These are phyloP conservation scores for Porphyrio hochstetteri DNA, from an alignment of 2,113 vertebrate genomes.

Conservation along the genomic window DNA sequence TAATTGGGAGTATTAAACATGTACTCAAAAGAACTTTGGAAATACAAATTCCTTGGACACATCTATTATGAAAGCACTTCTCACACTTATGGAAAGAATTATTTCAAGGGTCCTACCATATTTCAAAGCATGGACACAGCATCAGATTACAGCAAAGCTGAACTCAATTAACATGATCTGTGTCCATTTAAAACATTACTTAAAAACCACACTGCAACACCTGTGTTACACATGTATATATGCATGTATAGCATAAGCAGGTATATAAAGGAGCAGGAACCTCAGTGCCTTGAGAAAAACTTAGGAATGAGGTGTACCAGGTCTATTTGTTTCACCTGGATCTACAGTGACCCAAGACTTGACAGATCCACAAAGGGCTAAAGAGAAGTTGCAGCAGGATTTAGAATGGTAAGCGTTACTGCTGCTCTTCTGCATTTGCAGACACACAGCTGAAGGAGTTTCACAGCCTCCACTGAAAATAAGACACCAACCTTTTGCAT, in stretches of 20 bases:
- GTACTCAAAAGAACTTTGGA: background rate
- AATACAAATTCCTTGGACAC: background rate
- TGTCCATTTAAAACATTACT: background rate
- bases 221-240: background rate
- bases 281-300: background rate
- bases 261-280: background rate
- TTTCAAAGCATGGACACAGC: background rate
- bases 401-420: background rate
- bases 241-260: background rate
- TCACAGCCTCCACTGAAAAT: background rate
- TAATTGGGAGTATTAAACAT: accelerated
- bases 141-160: background rate
- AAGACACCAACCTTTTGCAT: background rate
- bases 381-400: background rate
- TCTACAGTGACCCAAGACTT: background rate
- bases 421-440: background rate
- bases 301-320: background rate
- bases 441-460: background rate
- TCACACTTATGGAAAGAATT: background rate
- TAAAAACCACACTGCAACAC: background rate
- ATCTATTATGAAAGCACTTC: background rate
- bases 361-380: background rate
- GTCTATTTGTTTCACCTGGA: background rate
- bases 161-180: background rate
- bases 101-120: background rate